A percentile compares a stretch with the other conserved stretches of the same genome.
phyloP scores from a whole-genome alignment of 2,797 vertebrate genomes.

The Otolemur crassicaudatus region DNA sequence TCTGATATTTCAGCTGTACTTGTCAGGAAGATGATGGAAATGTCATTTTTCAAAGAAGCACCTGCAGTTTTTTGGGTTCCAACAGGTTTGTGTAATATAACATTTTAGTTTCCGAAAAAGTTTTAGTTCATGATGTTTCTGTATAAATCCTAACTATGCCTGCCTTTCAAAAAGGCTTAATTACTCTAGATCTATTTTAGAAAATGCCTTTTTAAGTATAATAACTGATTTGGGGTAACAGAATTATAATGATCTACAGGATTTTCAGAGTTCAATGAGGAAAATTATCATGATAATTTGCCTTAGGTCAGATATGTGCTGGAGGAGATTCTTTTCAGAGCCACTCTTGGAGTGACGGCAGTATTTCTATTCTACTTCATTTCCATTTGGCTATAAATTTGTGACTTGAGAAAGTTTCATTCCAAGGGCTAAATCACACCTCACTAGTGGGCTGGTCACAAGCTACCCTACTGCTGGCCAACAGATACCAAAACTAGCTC shows the following conservation, averaged over 20 bases:
- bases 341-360: background rate
- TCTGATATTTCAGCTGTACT: slow-evolving; percentile 76
- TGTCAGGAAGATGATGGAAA: slow-evolving; percentile 77
- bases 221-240: slow-evolving; percentile 51
- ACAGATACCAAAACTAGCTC: background rate
- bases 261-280: background rate
- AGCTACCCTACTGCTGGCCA: background rate
- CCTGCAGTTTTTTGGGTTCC: slow-evolving; percentile 76
- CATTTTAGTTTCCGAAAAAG: slow-evolving; percentile 69
- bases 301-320: background rate
- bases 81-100: slow-evolving; percentile 65
- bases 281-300: slow-evolving; percentile 50
- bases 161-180: slow-evolving; percentile 66
- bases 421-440: background rate
- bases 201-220: slow-evolving; percentile 63
- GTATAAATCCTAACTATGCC: slow-evolving; percentile 67
- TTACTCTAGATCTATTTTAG: slow-evolving; percentile 62
- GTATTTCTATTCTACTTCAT: background rate
- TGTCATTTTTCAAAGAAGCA: slow-evolving; percentile 79
- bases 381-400: background rate
- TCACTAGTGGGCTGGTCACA: background rate
- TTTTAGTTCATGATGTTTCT: slow-evolving; percentile 66
- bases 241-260: slow-evolving; percentile 27
- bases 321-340: background rate
- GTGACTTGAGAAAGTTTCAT: background rate